Conservation (phyloP, 2,113 vertebrate genomes). For the Percopsis transmontana region DNA sequence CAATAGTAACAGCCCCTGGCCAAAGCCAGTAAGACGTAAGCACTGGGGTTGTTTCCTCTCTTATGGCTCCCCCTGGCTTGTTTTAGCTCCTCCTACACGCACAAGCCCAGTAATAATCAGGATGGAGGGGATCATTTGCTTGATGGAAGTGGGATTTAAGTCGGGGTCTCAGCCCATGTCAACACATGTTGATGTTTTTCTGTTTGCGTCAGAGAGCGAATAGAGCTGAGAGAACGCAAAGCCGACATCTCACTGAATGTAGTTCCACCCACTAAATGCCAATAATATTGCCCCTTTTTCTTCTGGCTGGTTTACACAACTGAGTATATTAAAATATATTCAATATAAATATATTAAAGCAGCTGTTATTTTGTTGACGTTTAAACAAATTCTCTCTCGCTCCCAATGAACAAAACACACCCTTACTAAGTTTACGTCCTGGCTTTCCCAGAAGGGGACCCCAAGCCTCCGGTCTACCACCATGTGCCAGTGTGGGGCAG, state of each 20-base stretch:
- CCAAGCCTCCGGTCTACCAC: constrained; percentile 90
- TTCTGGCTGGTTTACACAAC: too few species aligned
- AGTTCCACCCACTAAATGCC: too few species aligned
- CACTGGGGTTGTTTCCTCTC: constrained; percentile 16
- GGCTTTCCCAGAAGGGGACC: constrained; percentile 85
- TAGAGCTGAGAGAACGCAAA: constrained; percentile 18
- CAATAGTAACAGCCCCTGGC: constrained; percentile 34
- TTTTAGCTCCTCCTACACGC: not conserved
- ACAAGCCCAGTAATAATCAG: constrained; percentile 48
- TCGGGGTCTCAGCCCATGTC: constrained; percentile 15
- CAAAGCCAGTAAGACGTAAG: constrained; percentile 3
- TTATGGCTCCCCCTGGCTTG: constrained; percentile 24
- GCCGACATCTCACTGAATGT: too few species aligned
- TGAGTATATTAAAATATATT: too few species aligned
- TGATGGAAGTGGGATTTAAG: constrained; percentile 55
- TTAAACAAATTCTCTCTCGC: too few species aligned
- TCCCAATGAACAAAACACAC: not conserved
- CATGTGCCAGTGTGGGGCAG: constrained; percentile 87
- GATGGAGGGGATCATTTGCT: constrained; percentile 64
- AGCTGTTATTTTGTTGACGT: too few species aligned
- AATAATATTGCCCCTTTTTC: too few species aligned
- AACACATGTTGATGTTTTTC: constrained; percentile 43
- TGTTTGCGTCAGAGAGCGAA: constrained; percentile 13
- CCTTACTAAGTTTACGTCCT: not conserved
- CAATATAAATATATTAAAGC: too few species aligned